Base-by-base conservation (phyloP, 2,888 invertebrate species). In the Helobdella robusta region DNA sequence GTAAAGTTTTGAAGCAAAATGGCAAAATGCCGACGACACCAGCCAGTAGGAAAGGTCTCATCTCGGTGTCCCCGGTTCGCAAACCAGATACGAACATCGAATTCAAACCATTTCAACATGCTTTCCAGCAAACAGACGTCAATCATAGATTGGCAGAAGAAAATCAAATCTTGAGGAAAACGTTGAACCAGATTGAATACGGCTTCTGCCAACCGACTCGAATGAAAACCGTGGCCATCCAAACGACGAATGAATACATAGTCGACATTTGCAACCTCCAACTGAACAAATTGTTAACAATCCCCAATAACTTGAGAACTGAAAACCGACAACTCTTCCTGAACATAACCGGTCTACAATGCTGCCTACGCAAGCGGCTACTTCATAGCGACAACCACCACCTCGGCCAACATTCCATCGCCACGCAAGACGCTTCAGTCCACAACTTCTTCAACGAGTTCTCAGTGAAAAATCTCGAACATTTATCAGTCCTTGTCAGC, bases 311-410 rank as follows among this genome's bases (percentile, higher is more conserved):
- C 3, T 46, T 60, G 40, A 44, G 36, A 30, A 30, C 32, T 2
- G 62, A 62, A 44, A 62, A 62, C 50, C 30, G 62, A 50, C 30
- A 50, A 23, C 44, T 50, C 4, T 62, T 62, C 46, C 30, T 50
- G 20, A 44, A 50, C 50, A n/a, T 62, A 15, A 20, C 30, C 30
- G 44, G 44, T 5, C 48, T 62, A 11, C 50, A 62, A 4, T 48
- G 8, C n/a, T 40, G 50, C 30, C 50, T 62, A 30, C 48, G 62
- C 5, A n/a, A 35, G 6, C 44, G 46, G n/a, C 15, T 62, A 1
- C 6, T 44, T 30, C 48, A 46, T 4, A 23, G 34, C 32, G 11
- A 25, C 11, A 30, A 50, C 4, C 23, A 15, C 18, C n/a, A 30
- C 5, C 32, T 34, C 18, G 1, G 30, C n/a, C 11, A n/a, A 30